phyloP scores from a whole-genome alignment of 2,113 vertebrate genomes.

The Candoia aspera region DNA sequence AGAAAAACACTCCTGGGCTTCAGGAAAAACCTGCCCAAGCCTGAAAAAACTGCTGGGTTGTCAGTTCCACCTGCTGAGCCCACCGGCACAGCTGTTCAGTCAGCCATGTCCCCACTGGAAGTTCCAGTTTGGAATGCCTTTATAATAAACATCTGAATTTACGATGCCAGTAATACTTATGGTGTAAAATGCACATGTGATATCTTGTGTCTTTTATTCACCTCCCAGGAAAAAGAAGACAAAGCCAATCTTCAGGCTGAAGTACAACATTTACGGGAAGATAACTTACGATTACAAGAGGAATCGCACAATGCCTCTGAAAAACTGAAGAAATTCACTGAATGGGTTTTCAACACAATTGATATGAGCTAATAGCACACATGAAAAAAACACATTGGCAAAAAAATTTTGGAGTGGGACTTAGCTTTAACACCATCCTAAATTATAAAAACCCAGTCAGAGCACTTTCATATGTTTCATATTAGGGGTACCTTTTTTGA shows the following conservation, averaged over 20 bases:
- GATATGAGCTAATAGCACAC: slow-evolving; percentile 85
- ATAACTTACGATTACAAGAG: slow-evolving; percentile 93
- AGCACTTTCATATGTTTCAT: slow-evolving; percentile 60
- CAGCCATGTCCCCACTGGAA: too few relatives aligned
- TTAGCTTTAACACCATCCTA: slow-evolving; percentile 56
- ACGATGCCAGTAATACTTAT: neutral
- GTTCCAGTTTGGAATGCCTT: neutral
- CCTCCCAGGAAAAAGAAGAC: slow-evolving; percentile 89
- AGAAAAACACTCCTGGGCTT: too few relatives aligned
- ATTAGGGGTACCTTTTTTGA: slow-evolving; percentile 41
- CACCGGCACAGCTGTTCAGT: too few relatives aligned
- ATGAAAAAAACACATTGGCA: slow-evolving; percentile 16
- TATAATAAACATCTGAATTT: slow-evolving; percentile 2
- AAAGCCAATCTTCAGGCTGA: slow-evolving; percentile 89
- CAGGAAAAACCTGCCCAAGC: too few relatives aligned
- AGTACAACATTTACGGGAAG: slow-evolving; percentile 88
- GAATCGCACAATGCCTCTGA: slow-evolving; percentile 94
- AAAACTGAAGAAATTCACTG: slow-evolving; percentile 97
- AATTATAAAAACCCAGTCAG: slow-evolving; percentile 59
- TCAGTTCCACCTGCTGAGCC: too few relatives aligned
- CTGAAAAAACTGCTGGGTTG: too few relatives aligned
- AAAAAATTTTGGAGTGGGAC: slow-evolving; percentile 39
- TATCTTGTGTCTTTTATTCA: slow-evolving; percentile 19
- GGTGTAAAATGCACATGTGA: slow-evolving; percentile 35
- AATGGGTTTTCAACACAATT: slow-evolving; percentile 98